These are phyloP conservation scores for Sebastes reedi DNA, from an alignment of 2,797 vertebrate genomes.

Conservation along the genomic window DNA sequence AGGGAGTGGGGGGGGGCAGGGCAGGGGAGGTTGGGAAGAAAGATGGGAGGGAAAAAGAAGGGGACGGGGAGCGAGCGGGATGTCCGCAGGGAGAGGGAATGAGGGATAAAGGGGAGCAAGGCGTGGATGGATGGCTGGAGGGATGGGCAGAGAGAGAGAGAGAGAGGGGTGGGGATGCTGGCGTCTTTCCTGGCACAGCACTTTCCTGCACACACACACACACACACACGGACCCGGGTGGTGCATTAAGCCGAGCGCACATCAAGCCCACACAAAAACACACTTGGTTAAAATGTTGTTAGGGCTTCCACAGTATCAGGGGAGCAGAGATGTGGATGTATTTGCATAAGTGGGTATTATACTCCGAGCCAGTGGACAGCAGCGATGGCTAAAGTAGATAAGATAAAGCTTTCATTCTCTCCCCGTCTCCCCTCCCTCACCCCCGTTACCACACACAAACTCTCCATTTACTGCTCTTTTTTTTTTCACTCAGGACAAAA, in stretches of 20 bases:
- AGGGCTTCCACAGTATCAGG: constrained; percentile 44
- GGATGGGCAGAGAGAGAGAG: constrained; percentile 1
- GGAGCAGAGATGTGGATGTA: constrained; percentile 59
- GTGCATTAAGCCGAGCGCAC: constrained; percentile 1
- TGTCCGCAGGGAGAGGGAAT: constrained; percentile 30
- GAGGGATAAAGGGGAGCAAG: constrained; percentile 46
- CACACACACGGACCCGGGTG: constrained; percentile 15
- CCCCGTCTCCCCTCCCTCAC: not conserved
- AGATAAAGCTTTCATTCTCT: constrained; percentile 63
- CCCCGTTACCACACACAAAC: constrained; percentile 46
- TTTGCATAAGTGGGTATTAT: constrained; percentile 82
- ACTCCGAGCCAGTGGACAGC: constrained; percentile 68
- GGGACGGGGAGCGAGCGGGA: not conserved
- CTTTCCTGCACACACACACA: constrained; percentile 36
- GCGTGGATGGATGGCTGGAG: constrained; percentile 45
- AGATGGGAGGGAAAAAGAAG: not conserved
- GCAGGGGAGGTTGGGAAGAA: not conserved
- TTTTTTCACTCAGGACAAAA: not conserved
- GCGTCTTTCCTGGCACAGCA: constrained; percentile 51
- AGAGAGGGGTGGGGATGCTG: constrained; percentile 8
- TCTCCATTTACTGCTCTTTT: constrained; percentile 31
- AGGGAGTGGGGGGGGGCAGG: not conserved
- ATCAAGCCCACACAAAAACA: constrained; percentile 33
- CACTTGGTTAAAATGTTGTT: constrained; percentile 53
- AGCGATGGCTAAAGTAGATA: constrained; percentile 69